phyloP scores from a whole-genome alignment of 2,888 invertebrate genomes.

The Synanthedon tipuliformis region DNA sequence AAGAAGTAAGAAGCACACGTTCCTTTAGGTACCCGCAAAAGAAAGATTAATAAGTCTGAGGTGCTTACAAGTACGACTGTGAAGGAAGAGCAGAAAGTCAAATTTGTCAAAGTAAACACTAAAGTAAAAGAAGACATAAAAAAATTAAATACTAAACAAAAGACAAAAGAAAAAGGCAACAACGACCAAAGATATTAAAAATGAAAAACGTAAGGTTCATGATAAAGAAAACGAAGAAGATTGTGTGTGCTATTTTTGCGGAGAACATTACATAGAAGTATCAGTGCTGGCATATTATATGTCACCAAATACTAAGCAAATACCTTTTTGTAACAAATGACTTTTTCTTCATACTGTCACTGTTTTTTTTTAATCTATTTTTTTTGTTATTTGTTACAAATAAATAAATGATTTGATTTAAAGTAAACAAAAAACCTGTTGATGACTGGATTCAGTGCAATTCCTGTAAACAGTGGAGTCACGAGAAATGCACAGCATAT shows the following conservation, averaged over 20 bases:
- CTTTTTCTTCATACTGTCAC: too few relatives aligned
- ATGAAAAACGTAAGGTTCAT: not conserved
- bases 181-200: not conserved
- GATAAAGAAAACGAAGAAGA: not conserved
- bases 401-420: too few relatives aligned
- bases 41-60: not conserved
- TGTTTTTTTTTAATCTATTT: too few relatives aligned
- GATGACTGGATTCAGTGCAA: constrained; percentile 1
- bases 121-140: not conserved
- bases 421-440: not conserved
- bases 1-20: too few relatives aligned
- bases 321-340: too few relatives aligned
- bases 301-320: too few relatives aligned
- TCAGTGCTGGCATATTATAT: too few relatives aligned
- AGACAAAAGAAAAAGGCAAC: not conserved
- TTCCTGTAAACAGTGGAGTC: constrained; percentile 1
- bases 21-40: too few relatives aligned
- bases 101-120: not conserved
- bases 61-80: not conserved
- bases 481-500: constrained; percentile 2
- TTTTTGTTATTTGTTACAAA: too few relatives aligned
- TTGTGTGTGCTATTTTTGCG: not conserved
- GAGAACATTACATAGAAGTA: constrained; percentile 1
- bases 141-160: not conserved
- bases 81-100: not conserved